Evolutionary conservation across 2,888 invertebrate species (phyloP).

Genomic region (Elegia similella): DNA sequence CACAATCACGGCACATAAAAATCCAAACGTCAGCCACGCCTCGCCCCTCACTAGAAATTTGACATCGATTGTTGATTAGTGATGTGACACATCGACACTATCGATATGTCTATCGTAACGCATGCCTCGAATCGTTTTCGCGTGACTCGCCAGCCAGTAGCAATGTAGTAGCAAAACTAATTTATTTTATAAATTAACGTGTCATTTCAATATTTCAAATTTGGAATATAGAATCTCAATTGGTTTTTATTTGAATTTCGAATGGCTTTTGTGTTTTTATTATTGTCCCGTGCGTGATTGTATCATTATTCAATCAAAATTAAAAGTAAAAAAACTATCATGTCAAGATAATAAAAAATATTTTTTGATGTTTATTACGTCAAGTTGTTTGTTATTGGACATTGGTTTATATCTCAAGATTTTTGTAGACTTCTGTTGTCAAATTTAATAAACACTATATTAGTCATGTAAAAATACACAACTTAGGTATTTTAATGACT

Average conservation of each 20-base stretch:
- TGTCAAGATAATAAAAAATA: not conserved
- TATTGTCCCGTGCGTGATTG: not conserved
- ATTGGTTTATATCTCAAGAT: not conserved
- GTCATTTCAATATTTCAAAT: conserved; percentile 4
- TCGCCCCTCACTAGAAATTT: conserved; percentile 23
- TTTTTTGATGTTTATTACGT: no score
- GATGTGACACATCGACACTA: conserved; percentile 29
- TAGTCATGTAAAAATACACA: no score
- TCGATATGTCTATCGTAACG: conserved; percentile 28
- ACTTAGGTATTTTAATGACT: not conserved
- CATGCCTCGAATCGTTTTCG: conserved; percentile 13
- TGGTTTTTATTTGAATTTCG: not conserved
- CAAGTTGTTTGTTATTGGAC: not conserved
- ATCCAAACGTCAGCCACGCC: conserved; percentile 3
- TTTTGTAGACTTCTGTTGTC: not conserved
- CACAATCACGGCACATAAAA: conserved; percentile 15
- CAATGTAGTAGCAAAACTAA: conserved; percentile 5
- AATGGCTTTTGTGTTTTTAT: not conserved
- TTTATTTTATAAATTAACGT: conserved; percentile 10
- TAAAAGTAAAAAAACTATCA: not conserved
- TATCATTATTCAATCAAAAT: conserved; percentile 2
- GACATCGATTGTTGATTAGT: conserved; percentile 27
- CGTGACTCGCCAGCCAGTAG: conserved; percentile 16
- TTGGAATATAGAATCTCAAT: not conserved
- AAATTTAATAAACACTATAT: no score